Percentiles rank a stretch among this genome's conserved stretches.
Evolutionary conservation across 2,113 vertebrate species (phyloP).

Genomic region (Gobiocypris rarus): DNA sequence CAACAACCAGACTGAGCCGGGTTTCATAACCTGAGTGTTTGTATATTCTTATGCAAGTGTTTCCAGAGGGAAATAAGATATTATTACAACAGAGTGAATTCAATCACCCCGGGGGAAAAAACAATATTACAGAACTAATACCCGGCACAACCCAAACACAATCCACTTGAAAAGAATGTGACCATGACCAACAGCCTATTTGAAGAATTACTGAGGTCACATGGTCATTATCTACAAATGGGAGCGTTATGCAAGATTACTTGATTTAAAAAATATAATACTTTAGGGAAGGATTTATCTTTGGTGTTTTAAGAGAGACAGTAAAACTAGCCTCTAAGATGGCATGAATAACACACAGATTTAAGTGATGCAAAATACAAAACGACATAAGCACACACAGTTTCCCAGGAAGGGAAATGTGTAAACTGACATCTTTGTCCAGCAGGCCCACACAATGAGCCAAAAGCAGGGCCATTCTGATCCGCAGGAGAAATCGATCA

Average conservation of each 20-base stretch:
- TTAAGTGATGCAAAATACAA: slow-evolving; percentile 30
- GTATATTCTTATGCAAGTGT: slow-evolving; percentile 72
- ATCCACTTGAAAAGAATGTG: slow-evolving; percentile 72
- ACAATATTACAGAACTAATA: slow-evolving; percentile 76
- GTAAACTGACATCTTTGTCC: slow-evolving; percentile 69
- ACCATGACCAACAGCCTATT: slow-evolving; percentile 40
- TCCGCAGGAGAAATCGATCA: slow-evolving; percentile 74
- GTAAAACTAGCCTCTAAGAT: background rate
- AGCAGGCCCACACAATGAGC: slow-evolving; percentile 66
- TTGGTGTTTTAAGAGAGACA: background rate
- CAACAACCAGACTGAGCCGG: slow-evolving; percentile 33
- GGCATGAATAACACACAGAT: slow-evolving; percentile 47
- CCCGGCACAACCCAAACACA: slow-evolving; percentile 69
- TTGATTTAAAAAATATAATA: slow-evolving; percentile 4
- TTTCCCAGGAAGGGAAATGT: slow-evolving; percentile 70
- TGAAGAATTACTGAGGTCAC: slow-evolving; percentile 54
- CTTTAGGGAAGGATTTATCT: background rate
- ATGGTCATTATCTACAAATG: slow-evolving; percentile 54
- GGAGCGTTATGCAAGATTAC: background rate
- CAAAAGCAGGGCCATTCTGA: slow-evolving; percentile 71
- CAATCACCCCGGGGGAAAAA: slow-evolving; percentile 75
- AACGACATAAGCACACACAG: slow-evolving; percentile 50
- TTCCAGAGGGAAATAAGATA: slow-evolving; percentile 78
- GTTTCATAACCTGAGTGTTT: slow-evolving; percentile 66
- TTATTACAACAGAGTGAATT: slow-evolving; percentile 78